These are phyloP conservation scores for Odontocerum albicorne DNA, from an alignment of 2,888 invertebrate genomes.

Conservation along the genomic window DNA sequence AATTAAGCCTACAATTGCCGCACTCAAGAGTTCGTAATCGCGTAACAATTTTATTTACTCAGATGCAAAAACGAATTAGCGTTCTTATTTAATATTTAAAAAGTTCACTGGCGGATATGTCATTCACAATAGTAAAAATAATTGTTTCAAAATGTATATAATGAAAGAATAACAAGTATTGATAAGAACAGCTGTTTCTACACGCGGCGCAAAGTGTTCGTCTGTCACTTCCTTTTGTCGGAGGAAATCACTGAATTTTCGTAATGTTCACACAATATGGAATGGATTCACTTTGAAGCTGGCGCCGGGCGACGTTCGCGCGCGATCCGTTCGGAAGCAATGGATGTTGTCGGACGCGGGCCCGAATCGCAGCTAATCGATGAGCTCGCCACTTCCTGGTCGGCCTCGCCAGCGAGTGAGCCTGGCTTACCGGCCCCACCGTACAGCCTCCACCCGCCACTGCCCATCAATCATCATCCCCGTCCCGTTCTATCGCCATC, in stretches of 20 bases:
- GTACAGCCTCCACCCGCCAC: conserved; percentile 25
- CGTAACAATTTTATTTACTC: too few relatives aligned
- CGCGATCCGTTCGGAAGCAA: conserved; percentile 12
- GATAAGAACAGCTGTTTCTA: conserved; percentile 11
- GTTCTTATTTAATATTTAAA: too few relatives aligned
- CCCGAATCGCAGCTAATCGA: conserved; percentile 28
- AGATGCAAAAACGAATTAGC: too few relatives aligned
- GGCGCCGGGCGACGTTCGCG: conserved; percentile 11
- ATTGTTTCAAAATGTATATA: too few relatives aligned
- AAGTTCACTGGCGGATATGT: too few relatives aligned
- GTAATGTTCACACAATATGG: conserved; percentile 8
- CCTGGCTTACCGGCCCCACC: conserved; percentile 17
- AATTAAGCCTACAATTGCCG: too few relatives aligned
- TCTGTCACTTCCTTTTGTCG: conserved; percentile 17
- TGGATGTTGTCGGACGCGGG: conserved; percentile 6
- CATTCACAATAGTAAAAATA: conserved; percentile 12
- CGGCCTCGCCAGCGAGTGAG: conserved; percentile 27
- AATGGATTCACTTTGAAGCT: not conserved
- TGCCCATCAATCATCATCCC: conserved; percentile 30
- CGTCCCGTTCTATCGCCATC: conserved; percentile 16
- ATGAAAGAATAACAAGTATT: too few relatives aligned
- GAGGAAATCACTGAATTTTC: conserved; percentile 13
- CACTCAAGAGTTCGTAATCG: too few relatives aligned
- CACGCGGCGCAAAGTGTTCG: conserved; percentile 6
- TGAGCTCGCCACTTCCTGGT: conserved; percentile 33